A percentile compares a stretch with the other conserved stretches of the same genome.
Evolutionary conservation across 2,797 vertebrate genomes (phyloP).

Genomic region (Pseudochirops corinnae): DNA sequence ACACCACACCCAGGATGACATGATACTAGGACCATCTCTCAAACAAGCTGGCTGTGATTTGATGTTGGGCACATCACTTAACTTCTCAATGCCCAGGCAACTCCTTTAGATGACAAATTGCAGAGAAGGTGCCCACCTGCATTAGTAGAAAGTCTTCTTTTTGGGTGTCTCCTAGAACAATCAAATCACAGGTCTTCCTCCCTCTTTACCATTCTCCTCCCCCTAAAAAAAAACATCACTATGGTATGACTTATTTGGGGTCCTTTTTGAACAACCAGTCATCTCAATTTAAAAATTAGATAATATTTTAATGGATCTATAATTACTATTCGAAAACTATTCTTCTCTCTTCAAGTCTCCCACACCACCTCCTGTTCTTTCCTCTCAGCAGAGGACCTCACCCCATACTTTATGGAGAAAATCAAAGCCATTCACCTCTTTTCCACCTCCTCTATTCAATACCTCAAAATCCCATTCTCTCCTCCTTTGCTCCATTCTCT

Average conservation of each 20-base stretch:
- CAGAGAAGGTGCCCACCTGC: background rate
- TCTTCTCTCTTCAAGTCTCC: background rate
- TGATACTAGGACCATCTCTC: background rate
- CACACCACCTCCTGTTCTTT: background rate
- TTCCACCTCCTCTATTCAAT: background rate
- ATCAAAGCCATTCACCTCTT: background rate
- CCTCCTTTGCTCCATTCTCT: background rate
- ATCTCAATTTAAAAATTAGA: background rate
- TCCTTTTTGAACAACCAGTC: background rate
- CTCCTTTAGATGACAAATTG: background rate
- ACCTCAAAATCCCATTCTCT: background rate
- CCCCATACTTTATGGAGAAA: background rate
- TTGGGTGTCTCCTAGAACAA: background rate
- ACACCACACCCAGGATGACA: background rate
- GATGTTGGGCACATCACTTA: background rate
- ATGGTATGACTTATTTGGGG: background rate
- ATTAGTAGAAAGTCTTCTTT: background rate
- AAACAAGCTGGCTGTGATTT: background rate
- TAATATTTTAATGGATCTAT: background rate
- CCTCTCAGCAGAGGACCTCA: background rate
- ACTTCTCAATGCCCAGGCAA: background rate
- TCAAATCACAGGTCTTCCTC: background rate
- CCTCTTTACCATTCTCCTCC: background rate
- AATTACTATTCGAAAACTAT: background rate
- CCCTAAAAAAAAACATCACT: background rate